Conservation (phyloP, 1,140 invertebrate genomes). For the Reticulitermes speratus region DNA sequence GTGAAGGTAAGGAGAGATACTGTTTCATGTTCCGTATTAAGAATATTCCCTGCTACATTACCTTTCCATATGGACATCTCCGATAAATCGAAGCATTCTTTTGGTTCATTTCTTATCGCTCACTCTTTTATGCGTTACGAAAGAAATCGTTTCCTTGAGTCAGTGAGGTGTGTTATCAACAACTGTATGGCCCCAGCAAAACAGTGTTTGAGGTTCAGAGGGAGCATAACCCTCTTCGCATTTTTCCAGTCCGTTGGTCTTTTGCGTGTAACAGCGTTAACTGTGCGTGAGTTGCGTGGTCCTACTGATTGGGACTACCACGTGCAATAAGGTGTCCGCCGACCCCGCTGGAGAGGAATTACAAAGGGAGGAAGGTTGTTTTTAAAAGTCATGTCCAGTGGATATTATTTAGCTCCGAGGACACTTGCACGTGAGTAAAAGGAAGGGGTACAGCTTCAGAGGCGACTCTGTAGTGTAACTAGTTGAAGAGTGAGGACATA, state of each 20-base stretch:
- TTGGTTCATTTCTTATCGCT: background rate
- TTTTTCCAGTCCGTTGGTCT: background rate
- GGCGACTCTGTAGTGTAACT: no score
- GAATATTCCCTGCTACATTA: background rate
- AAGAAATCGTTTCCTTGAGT: background rate
- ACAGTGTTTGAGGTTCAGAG: background rate
- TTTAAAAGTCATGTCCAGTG: no score
- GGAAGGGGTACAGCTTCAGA: no score
- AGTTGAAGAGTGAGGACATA: no score
- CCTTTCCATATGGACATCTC: background rate
- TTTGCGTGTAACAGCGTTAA: background rate
- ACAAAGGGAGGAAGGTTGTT: background rate
- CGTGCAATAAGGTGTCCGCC: background rate
- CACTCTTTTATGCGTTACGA: background rate
- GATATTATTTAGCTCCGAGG: no score
- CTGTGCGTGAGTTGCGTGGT: background rate
- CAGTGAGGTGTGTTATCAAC: background rate
- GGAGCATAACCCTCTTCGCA: background rate
- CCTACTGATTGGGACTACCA: slow-evolving; percentile 2
- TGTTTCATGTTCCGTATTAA: no score
- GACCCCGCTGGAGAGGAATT: background rate
- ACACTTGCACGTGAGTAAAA: no score
- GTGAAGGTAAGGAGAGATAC: no score
- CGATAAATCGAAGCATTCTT: background rate
- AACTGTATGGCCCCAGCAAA: background rate